Base-by-base conservation (phyloP, 2,797 vertebrate species). In the Bucorvus abyssinicus region DNA sequence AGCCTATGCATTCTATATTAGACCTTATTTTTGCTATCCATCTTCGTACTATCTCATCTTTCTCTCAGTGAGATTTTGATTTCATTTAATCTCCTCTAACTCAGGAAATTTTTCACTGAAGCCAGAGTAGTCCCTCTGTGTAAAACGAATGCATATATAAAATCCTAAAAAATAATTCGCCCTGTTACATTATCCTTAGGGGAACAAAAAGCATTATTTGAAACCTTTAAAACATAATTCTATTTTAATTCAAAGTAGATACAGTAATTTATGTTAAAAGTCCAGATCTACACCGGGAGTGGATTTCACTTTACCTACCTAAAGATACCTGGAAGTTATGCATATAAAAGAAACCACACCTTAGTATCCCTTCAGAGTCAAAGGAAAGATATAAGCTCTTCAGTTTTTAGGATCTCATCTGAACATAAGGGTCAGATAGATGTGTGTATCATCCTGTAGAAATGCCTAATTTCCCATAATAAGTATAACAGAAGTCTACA, bases 71-170 rank as follows among this genome's bases (percentile, higher is more conserved):
- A 80, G 20, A 87, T 80, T 84, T 86, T 93, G 14, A 79, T 94
- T 94, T 93, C 8, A 38, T 93, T 94, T 94, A 76, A 73, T 63
- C 52, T 79, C 23, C 36, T 88, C 12, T 85, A 93, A 64, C 16
- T 84, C 30, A 92, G 53, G n/a, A 91, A 91, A 84, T 63, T 94
- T 91, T 87, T 52, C 45, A 8, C 83, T 42, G 40, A 94, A 90
- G 55, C 18, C 65, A 88, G 45, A 78, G 38, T 55, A 73, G 40
- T 73, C 44, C 23, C n/a, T 81, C 47, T 75, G 19, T 26, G 27
- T 71, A 69, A 84, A 88, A 80, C 2, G 70, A 90, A 87, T 29
- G 5, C 14, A 49, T 49, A 56, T 38, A 55, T 83, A 84, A 69
- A 13, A 0, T 2, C 8, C 14, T 50, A 64, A 87, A 8, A 9